Percentiles rank a stretch among this genome's conserved stretches.
These are phyloP conservation scores for Nymphalis polychloros DNA, from an alignment of 2,888 invertebrate genomes.

Conservation along the genomic window DNA sequence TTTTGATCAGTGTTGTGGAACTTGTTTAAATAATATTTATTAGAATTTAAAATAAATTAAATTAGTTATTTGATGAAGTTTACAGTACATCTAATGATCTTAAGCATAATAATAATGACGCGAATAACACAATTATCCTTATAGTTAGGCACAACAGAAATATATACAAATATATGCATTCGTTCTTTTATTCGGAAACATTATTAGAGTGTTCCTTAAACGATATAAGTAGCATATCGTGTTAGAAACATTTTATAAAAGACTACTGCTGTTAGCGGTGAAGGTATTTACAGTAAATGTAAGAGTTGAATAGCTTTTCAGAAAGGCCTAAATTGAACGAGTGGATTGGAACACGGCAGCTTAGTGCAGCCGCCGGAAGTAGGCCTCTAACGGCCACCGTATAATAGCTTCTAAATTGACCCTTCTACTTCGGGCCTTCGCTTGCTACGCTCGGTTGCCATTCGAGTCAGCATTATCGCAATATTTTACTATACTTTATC, in stretches of 20 bases:
- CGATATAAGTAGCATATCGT: conserved; percentile 16
- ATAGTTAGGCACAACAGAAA: too few relatives aligned
- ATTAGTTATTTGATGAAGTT: too few relatives aligned
- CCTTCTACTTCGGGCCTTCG: conserved; percentile 53
- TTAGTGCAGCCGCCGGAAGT: conserved; percentile 80
- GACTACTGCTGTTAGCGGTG: conserved; percentile 45
- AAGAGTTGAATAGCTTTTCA: conserved; percentile 63
- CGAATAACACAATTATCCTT: too few relatives aligned
- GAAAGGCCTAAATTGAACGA: conserved; percentile 76
- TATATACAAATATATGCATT: too few relatives aligned
- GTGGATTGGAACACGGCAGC: conserved; percentile 74
- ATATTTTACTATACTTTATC: conserved; percentile 39
- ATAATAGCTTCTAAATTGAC: conserved; percentile 80
- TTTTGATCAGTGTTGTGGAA: not conserved
- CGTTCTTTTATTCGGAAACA: too few relatives aligned
- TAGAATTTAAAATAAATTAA: not conserved
- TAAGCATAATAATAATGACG: too few relatives aligned
- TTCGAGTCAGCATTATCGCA: conserved; percentile 54
- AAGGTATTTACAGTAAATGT: conserved; percentile 51
- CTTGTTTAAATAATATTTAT: not conserved
- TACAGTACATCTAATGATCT: too few relatives aligned
- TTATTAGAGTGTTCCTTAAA: not conserved
- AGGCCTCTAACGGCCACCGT: conserved; percentile 77
- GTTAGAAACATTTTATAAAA: conserved; percentile 36
- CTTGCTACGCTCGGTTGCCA: conserved; percentile 46